Evolutionary conservation across 2,113 vertebrate genomes (phyloP), one percentile per base, ranked within the genome.

Genomic region (Melanostigma gelatinosum): DNA sequence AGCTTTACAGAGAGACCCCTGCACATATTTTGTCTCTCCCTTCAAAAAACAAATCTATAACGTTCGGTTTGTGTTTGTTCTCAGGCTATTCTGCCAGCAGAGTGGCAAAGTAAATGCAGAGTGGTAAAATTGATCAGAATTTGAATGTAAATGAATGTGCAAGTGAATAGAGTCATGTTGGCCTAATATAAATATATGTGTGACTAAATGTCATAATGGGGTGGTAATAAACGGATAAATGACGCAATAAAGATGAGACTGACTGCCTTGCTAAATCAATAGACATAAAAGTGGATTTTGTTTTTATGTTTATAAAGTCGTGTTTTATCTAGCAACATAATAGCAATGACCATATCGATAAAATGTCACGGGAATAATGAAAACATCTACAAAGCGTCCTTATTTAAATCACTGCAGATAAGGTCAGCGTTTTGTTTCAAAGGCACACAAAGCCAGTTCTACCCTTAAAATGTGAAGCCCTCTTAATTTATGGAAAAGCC

Each of bases 381-480:
- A 78, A 79, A 83, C 50, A 72, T 71, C 79, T 82, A 71, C 72
- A 89, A 88, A 88, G 72, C 72, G 50, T 65, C 40, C 70, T 55
- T 44, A 57, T 81, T 79, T 40, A 81, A 84, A 87, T 74, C 6
- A 60, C 7, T 15, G 38, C 58, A 85, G 85, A 86, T 85, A 86
- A 91, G 80, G 65, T 84, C 78, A 89, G 60, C 80, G 80, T 84
- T 91, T 89, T 40, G 76, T 86, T 91, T 89, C 82, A 85, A 85
- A 91, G 84, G 76, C 80, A 72, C 44, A 68, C 75, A 87, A 85
- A 91, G 61, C 61, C 63, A 60, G 42, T 34, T 83, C 61, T 85
- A 68, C 58, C 67, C 81, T 77, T 76, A 83, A 90, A 87, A 79
- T 79, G 61, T 55, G 86, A 87, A 77, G 79, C 61, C 38, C 8